A percentile compares a stretch with the other conserved stretches of the same genome.
These are phyloP conservation scores for Hypothenemus hampei DNA, from an alignment of 1,140 invertebrate species.

Conservation along the genomic window DNA sequence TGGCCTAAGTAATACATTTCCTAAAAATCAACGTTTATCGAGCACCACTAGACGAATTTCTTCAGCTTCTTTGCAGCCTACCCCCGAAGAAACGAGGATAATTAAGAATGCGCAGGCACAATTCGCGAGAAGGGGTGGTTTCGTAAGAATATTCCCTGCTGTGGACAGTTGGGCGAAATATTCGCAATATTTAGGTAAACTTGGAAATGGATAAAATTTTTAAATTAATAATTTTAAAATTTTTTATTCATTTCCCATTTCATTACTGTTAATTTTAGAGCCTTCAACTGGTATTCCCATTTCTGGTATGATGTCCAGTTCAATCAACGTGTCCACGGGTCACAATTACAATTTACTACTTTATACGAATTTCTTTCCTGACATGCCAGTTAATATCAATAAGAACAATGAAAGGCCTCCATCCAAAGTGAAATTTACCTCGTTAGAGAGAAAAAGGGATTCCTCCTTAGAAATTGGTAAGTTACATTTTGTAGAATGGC, in stretches of 20 bases:
- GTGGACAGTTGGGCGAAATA: conserved; percentile 81
- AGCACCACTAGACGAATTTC: conserved; percentile 41
- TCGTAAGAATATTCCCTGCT: conserved; percentile 88
- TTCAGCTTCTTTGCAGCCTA: conserved; percentile 48
- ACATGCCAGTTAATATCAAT: conserved; percentile 45
- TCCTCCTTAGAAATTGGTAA: conserved; percentile 30
- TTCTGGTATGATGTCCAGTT: conserved; percentile 55
- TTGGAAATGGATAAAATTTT: neutral
- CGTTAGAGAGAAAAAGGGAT: conserved; percentile 42
- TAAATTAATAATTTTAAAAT: neutral
- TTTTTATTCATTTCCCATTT: neutral
- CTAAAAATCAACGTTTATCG: conserved; percentile 39
- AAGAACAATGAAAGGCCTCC: conserved; percentile 19
- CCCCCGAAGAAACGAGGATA: conserved; percentile 73
- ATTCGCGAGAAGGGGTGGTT: conserved; percentile 79
- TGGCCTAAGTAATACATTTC: conserved; percentile 47
- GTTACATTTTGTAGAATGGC: neutral
- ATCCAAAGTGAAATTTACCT: conserved; percentile 25
- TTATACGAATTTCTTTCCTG: conserved; percentile 70
- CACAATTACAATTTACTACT: conserved; percentile 80
- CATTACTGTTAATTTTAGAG: conserved; percentile 54
- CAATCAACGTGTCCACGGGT: conserved; percentile 52
- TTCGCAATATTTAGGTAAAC: conserved; percentile 62
- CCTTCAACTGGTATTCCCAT: conserved; percentile 65
- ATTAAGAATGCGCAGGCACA: conserved; percentile 74